Percentiles rank a stretch among this genome's conserved stretches.
These are phyloP conservation scores for Strigamia maritima DNA, from an alignment of 2,888 invertebrate species.

Conservation along the genomic window DNA sequence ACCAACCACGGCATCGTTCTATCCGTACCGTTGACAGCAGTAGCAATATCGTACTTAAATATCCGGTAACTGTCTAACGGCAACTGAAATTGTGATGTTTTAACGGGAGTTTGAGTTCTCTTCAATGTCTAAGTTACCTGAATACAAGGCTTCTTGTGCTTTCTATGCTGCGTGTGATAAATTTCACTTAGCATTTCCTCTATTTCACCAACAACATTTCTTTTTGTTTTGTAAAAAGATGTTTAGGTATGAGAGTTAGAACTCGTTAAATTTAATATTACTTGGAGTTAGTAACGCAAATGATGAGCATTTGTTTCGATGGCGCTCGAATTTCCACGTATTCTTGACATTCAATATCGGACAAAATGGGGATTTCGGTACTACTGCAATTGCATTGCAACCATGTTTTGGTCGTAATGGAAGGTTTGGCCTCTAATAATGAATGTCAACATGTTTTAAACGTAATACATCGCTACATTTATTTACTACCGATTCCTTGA, in stretches of 20 bases:
- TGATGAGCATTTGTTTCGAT: constrained; percentile 13
- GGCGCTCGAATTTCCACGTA: background rate
- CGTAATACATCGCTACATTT: no score
- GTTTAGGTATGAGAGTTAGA: no score
- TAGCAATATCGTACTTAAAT: constrained; percentile 19
- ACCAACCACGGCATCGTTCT: background rate
- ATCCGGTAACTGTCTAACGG: constrained; percentile 20
- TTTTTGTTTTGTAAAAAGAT: background rate
- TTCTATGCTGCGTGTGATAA: background rate
- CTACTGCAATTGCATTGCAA: constrained; percentile 28
- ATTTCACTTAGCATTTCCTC: constrained; percentile 1
- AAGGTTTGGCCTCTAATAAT: background rate
- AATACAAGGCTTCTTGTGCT: constrained; percentile 21
- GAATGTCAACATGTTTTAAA: no score
- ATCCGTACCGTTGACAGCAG: background rate
- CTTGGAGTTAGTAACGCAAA: constrained; percentile 24
- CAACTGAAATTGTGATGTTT: background rate
- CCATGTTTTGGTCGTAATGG: background rate
- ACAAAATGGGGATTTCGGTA: background rate
- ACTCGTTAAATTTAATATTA: background rate
- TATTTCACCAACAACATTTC: background rate
- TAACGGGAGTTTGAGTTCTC: no score
- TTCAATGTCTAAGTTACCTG: no score
- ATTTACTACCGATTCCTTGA: background rate
- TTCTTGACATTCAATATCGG: constrained; percentile 29